A percentile compares a stretch with the other conserved stretches of the same genome.
phyloP scores from a whole-genome alignment of 2,113 vertebrate species.

The Brachionichthys hirsutus region DNA sequence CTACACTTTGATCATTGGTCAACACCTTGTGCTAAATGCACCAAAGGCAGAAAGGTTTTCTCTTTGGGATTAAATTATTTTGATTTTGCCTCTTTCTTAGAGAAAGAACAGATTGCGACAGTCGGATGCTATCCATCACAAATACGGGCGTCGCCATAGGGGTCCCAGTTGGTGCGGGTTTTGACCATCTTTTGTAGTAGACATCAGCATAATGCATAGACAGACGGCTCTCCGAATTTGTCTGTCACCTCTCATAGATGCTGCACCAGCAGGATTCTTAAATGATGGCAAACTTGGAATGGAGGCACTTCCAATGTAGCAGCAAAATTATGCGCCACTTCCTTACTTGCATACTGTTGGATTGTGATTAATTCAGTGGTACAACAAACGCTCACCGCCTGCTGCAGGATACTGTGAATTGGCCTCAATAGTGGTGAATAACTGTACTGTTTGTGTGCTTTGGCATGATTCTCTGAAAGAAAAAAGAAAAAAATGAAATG shows the following conservation, averaged over 20 bases:
- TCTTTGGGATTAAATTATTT: constrained; percentile 60
- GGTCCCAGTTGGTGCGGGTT: constrained; percentile 41
- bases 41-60: constrained; percentile 27
- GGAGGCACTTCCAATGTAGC: constrained; percentile 23
- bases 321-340: background rate
- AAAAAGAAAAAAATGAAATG: background rate
- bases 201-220: constrained; percentile 52
- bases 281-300: constrained; percentile 9
- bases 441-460: background rate
- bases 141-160: constrained; percentile 39
- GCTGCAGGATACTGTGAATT: background rate
- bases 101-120: constrained; percentile 62
- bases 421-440: constrained; percentile 2
- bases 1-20: constrained; percentile 53
- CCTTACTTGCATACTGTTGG: background rate
- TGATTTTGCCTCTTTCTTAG: constrained; percentile 45
- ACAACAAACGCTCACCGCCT: background rate
- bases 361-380: background rate
- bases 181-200: constrained; percentile 44
- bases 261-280: constrained; percentile 15
- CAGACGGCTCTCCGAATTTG: constrained; percentile 42
- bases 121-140: constrained; percentile 53
- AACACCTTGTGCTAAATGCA: constrained; percentile 64
- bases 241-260: constrained; percentile 35
- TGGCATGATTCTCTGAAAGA: constrained; percentile 3